Conservation (phyloP, 92 coral and sea anemone species). For the Phenganax stokvisi region DNA sequence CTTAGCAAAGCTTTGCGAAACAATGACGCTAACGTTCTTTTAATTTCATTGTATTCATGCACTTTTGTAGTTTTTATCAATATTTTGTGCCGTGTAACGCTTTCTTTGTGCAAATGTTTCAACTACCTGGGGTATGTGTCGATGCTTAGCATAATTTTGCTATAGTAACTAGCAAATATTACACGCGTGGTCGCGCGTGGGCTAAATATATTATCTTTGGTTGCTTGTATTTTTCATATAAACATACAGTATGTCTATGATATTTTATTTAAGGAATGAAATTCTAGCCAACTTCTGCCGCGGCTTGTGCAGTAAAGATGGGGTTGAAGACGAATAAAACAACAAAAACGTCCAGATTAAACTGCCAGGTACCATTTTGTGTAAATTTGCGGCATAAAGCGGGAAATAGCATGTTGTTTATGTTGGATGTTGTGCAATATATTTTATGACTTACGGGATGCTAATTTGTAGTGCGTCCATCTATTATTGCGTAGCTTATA, state of each 20-base stretch:
- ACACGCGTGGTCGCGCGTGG: constrained; percentile 22
- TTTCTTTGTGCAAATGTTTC: no score
- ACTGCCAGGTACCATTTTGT: constrained; percentile 32
- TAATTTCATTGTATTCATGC: no score
- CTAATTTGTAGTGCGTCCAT: no score
- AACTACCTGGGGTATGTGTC: no score
- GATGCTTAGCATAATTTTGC: background rate
- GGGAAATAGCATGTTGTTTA: background rate
- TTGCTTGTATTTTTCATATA: background rate
- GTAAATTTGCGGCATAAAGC: background rate
- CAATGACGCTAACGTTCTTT: no score
- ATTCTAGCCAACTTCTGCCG: background rate
- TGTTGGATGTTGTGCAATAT: constrained; percentile 1
- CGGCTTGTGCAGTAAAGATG: background rate
- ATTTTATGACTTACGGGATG: background rate
- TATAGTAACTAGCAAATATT: constrained; percentile 5
- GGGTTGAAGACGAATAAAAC: constrained; percentile 32
- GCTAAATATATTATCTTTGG: background rate
- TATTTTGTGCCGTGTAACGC: no score
- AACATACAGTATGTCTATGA: background rate
- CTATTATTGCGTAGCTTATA: no score
- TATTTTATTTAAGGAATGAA: no score
- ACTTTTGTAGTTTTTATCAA: no score
- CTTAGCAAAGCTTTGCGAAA: no score
- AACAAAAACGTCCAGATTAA: constrained; percentile 28